These are phyloP conservation scores for Lumbricus terrestris DNA, from an alignment of 2,888 invertebrate species.

Conservation along the genomic window DNA sequence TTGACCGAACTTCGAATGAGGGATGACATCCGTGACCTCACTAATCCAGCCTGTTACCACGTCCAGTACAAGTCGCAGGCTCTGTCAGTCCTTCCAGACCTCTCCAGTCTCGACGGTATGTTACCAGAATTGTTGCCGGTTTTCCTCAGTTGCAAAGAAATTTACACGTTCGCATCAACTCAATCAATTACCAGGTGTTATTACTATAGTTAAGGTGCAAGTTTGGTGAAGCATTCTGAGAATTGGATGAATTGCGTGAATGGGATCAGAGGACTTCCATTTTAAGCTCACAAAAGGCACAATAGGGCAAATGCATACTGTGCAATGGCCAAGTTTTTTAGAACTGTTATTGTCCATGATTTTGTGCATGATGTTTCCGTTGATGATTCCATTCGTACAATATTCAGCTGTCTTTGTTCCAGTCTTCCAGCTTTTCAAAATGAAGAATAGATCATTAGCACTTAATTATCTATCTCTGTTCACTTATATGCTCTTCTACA, in stretches of 20 bases:
- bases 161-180: neutral
- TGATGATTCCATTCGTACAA: no score
- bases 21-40: neutral
- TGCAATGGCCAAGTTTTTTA: no score
- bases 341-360: no score
- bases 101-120: neutral
- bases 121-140: neutral
- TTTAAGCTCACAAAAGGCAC: no score
- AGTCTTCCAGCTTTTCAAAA: no score
- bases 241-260: no score
- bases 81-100: neutral
- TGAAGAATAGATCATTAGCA: no score
- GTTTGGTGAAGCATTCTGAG: neutral
- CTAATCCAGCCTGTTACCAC: neutral
- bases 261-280: neutral
- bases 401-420: no score
- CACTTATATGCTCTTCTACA: no score
- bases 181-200: neutral
- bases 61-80: neutral
- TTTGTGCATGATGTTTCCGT: no score
- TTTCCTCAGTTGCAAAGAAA: neutral
- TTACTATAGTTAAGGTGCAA: neutral
- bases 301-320: no score
- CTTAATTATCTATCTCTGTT: no score
- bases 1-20: neutral